Percentiles rank a stretch among this genome's conserved stretches.
Evolutionary conservation across 2,113 vertebrate genomes (phyloP).

Genomic region (Atlantisia rogersi): DNA sequence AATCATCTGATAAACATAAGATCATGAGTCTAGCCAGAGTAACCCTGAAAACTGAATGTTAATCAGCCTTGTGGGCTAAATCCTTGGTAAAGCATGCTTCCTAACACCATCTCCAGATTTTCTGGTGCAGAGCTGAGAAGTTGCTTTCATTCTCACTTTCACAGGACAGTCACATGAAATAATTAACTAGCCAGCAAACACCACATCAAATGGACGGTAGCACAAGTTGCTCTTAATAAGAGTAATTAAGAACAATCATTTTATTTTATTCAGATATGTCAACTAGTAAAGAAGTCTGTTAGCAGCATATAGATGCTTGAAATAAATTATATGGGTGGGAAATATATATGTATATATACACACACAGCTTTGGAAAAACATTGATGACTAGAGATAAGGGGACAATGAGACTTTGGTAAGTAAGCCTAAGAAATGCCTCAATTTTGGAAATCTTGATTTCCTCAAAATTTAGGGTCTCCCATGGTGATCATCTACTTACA

Average conservation of each 20-base stretch:
- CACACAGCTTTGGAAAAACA: not conserved
- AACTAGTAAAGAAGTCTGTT: not conserved
- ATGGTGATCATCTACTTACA: not conserved
- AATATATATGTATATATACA: no score
- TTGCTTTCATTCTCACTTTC: not conserved
- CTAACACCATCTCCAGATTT: not conserved
- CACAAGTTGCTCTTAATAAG: not conserved
- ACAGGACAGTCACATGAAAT: not conserved
- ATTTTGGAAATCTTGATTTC: not conserved
- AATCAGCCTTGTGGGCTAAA: not conserved
- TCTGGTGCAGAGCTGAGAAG: not conserved
- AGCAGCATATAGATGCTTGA: not conserved
- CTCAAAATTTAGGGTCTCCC: not conserved
- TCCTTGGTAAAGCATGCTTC: not conserved
- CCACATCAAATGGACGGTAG: not conserved
- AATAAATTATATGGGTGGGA: not conserved
- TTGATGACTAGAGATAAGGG: not conserved
- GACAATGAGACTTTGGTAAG: not conserved
- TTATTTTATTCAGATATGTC: not conserved
- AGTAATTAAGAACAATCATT: not conserved
- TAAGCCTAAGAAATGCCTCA: not conserved
- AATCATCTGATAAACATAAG: not conserved
- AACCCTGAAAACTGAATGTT: not conserved
- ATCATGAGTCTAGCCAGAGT: not conserved
- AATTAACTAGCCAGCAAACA: not conserved